A percentile compares a stretch with the other conserved stretches of the same genome.
Conservation (phyloP, 2,888 invertebrate species). For the Papilio gigon region DNA sequence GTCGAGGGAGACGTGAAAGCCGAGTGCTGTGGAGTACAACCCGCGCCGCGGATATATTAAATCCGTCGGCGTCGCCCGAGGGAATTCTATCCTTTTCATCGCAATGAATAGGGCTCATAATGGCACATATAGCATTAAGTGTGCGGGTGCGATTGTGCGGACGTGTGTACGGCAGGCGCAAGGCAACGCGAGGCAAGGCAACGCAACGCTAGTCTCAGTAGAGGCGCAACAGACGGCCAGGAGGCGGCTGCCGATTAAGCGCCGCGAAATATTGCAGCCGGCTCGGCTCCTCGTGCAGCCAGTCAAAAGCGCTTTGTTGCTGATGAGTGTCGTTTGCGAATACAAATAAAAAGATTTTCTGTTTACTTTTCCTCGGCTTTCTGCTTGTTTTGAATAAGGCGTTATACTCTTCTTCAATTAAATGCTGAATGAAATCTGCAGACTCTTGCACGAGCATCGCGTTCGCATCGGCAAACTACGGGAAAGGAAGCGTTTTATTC, state of each 20-base stretch:
- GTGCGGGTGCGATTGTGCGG: constrained; percentile 33
- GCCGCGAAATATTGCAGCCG: constrained; percentile 50
- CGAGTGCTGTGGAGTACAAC: constrained; percentile 65
- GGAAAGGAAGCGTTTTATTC: constrained; percentile 10
- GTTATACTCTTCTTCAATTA: constrained; percentile 37
- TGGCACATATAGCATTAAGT: constrained; percentile 28
- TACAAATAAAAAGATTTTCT: constrained; percentile 38
- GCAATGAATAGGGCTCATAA: constrained; percentile 39
- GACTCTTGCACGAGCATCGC: constrained; percentile 19
- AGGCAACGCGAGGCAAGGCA: constrained; percentile 60
- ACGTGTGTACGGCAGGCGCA: constrained; percentile 39
- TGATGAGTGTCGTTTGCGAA: constrained; percentile 41
- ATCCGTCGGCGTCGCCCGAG: constrained; percentile 25
- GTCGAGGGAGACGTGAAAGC: constrained; percentile 74
- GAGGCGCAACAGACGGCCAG: constrained; percentile 55
- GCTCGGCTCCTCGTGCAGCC: constrained; percentile 45
- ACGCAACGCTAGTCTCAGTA: constrained; percentile 66
- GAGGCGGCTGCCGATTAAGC: constrained; percentile 49
- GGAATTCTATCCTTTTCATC: constrained; percentile 40
- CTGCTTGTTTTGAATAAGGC: constrained; percentile 36
- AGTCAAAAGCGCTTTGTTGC: constrained; percentile 57
- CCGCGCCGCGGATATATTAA: constrained; percentile 47
- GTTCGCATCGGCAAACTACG: neutral
- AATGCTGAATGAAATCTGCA: constrained; percentile 30
- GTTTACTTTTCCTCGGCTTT: constrained; percentile 29